Evolutionary conservation across 2,888 invertebrate genomes (phyloP).

Genomic region (Crematogaster levior): DNA sequence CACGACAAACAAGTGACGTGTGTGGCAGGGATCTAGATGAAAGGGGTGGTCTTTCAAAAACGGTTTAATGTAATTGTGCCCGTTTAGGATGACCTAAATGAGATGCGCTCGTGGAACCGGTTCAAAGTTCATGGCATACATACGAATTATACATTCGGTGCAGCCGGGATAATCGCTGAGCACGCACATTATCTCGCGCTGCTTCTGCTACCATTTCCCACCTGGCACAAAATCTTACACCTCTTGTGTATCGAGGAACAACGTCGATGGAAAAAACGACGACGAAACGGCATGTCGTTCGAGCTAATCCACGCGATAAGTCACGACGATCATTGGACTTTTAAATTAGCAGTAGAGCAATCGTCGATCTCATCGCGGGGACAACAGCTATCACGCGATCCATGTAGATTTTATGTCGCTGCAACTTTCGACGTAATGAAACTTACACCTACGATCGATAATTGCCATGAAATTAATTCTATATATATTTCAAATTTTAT

Average conservation of each 20-base stretch:
- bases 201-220: slow-evolving; percentile 69
- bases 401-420: background rate
- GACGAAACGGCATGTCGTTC: slow-evolving; percentile 5
- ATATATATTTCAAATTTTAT: background rate
- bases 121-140: slow-evolving; percentile 73
- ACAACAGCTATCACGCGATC: slow-evolving; percentile 2
- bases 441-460: background rate
- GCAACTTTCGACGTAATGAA: background rate
- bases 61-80: slow-evolving; percentile 51
- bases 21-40: slow-evolving; percentile 50
- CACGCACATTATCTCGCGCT: slow-evolving; percentile 64
- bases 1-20: slow-evolving; percentile 43
- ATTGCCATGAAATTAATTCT: slow-evolving; percentile 7
- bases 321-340: slow-evolving; percentile 39
- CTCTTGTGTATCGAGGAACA: slow-evolving; percentile 41
- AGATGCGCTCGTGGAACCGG: slow-evolving; percentile 45
- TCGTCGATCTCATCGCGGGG: slow-evolving; percentile 22
- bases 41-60: slow-evolving; percentile 33
- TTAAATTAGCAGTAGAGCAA: slow-evolving; percentile 24
- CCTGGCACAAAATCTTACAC: slow-evolving; percentile 63
- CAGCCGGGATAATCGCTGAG: slow-evolving; percentile 64
- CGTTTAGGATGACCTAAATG: background rate
- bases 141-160: slow-evolving; percentile 77
- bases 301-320: slow-evolving; percentile 55
- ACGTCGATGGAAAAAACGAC: slow-evolving; percentile 40